phyloP scores from a whole-genome alignment of 2,113 vertebrate species.

The Cheirogaleus medius region DNA sequence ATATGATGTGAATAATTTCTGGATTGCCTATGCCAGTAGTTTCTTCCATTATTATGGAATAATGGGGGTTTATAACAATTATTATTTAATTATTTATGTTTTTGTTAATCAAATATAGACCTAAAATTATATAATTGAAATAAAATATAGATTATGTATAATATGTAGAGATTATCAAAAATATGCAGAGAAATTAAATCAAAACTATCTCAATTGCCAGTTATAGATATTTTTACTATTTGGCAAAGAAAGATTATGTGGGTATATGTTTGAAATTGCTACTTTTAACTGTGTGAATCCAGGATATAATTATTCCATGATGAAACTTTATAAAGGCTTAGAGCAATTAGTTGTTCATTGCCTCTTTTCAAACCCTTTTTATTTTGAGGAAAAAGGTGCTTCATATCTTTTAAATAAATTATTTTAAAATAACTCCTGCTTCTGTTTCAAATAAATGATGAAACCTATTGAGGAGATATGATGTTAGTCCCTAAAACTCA shows the following conservation, averaged over 20 bases:
- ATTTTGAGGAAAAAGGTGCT: neutral
- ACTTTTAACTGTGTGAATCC: neutral
- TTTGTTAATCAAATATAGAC: neutral
- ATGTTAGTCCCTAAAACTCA: neutral
- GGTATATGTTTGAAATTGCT: slow-evolving; percentile 13
- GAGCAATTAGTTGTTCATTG: neutral
- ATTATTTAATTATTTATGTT: slow-evolving; percentile 23
- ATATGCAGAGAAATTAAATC: neutral
- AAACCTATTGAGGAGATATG: neutral
- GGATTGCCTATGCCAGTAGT: neutral
- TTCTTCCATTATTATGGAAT: neutral
- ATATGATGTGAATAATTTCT: neutral
- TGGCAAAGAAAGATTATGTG: neutral
- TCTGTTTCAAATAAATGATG: slow-evolving; percentile 27
- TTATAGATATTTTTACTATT: slow-evolving; percentile 18
- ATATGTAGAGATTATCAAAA: neutral
- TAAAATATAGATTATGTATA: slow-evolving; percentile 27
- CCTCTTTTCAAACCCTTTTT: neutral
- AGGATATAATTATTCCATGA: neutral
- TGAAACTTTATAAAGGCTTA: neutral
- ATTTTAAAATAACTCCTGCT: neutral
- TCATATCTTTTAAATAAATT: neutral
- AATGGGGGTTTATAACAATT: neutral
- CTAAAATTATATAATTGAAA: neutral
- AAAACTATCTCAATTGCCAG: neutral